Evolutionary conservation across 2,797 vertebrate genomes (phyloP), one percentile per base, ranked within the genome.

Genomic region (Phataginus tricuspis): DNA sequence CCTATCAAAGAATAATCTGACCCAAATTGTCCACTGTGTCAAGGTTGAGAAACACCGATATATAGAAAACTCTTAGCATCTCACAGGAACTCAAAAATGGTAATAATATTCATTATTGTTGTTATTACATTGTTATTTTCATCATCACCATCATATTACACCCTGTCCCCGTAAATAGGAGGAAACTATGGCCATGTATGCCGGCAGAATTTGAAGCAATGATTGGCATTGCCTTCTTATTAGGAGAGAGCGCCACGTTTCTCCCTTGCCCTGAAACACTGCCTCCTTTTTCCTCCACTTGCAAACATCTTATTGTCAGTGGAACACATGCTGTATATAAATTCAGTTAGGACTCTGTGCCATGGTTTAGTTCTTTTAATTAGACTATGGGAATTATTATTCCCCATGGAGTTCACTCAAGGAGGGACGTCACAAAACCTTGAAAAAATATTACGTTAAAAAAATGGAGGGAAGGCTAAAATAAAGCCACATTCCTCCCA

Each of bases 321-420:
- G 37, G 45, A 53, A 61, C 55, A 77, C 59, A 92, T 12, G 53
- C 15, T 29, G 21, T 29, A 29, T 55, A 77, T 85, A 77, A 64
- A 94, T 86, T 51, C 37, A 84, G 63, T 86, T 74, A 29, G 5
- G 59, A 83, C 79, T 71, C 86, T 64, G 63, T 63, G 71, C 29
- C 37, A 74, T 19, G 10, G 66, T 49, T 96, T 95, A 90, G 96
- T 96, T 91, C 71, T 96, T 79, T 97, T 97, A 98, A 98, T 98
- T 96, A 91, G 77, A 80, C 51, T 45, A 57, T 88, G 63, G 85
- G 68, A 97, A 93, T 96, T 63, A 90, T 72, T 84, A 45, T 45
- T 45, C 71, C 66, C 87, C 45, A n/a, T 78, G 77, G 93, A 96
- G 72, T 63, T 94, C 71, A 80, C 78, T 72, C 53, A 80, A 97